phyloP scores from a whole-genome alignment of 2,797 vertebrate genomes.

The Trichosurus vulpecula region DNA sequence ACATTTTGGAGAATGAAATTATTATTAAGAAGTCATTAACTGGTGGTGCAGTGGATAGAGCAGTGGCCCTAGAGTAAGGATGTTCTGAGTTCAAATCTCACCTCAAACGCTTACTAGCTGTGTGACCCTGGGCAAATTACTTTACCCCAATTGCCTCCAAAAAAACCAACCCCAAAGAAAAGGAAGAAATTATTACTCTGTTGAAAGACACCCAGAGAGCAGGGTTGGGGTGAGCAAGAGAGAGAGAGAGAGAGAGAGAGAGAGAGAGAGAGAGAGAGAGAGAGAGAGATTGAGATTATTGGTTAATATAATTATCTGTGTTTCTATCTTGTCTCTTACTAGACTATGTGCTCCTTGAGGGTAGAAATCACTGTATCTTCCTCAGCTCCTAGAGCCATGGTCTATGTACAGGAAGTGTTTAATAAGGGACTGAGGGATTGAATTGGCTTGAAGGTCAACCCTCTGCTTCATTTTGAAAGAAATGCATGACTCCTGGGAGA shows the following conservation, averaged over 20 bases:
- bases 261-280: too few species aligned
- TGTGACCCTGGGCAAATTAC: too few species aligned
- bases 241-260: too few species aligned
- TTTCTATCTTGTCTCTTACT: neutral
- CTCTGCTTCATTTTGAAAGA: conserved; percentile 45
- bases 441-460: neutral
- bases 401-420: neutral
- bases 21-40: neutral
- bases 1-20: neutral
- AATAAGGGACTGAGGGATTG: neutral
- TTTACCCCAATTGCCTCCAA: too few species aligned
- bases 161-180: too few species aligned
- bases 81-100: too few species aligned
- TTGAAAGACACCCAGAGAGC: too few species aligned
- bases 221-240: too few species aligned
- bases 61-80: too few species aligned
- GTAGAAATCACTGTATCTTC: neutral
- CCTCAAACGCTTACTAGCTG: too few species aligned
- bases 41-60: neutral
- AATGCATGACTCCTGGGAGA: conserved; percentile 62
- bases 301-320: neutral
- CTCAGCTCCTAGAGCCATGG: neutral
- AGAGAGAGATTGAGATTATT: neutral
- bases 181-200: too few species aligned
- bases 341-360: neutral